A percentile compares a stretch with the other conserved stretches of the same genome.
Conservation (phyloP, 2,888 invertebrate genomes). For the Agrilus biguttatus region DNA sequence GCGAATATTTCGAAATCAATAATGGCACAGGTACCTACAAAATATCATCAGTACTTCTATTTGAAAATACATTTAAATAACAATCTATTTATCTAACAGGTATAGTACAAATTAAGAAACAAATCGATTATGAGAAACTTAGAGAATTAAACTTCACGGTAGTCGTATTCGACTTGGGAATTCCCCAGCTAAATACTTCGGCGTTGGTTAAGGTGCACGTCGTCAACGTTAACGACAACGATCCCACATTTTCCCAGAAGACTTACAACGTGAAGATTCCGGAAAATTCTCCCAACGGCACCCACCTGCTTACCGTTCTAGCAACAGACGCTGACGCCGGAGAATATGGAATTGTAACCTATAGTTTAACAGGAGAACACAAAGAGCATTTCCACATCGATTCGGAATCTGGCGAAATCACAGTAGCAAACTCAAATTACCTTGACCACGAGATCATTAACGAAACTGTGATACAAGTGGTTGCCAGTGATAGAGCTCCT, state of each 20-base stretch:
- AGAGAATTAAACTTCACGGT: slow-evolving; percentile 66
- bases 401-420: slow-evolving; percentile 56
- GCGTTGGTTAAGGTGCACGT: slow-evolving; percentile 66
- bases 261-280: slow-evolving; percentile 56
- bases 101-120: slow-evolving; percentile 57
- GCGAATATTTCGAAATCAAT: slow-evolving; percentile 66
- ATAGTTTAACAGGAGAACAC: slow-evolving; percentile 61
- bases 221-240: slow-evolving; percentile 76
- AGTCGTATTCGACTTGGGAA: slow-evolving; percentile 72
- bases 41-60: background rate
- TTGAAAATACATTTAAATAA: background rate
- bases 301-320: slow-evolving; percentile 54
- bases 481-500: slow-evolving; percentile 70
- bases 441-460: slow-evolving; percentile 65
- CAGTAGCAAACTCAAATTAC: slow-evolving; percentile 52
- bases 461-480: slow-evolving; percentile 59
- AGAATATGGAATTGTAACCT: slow-evolving; percentile 61
- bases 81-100: slow-evolving; percentile 32
- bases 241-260: slow-evolving; percentile 57
- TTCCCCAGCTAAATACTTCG: slow-evolving; percentile 65
- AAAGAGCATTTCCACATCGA: slow-evolving; percentile 61
- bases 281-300: slow-evolving; percentile 64
- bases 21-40: slow-evolving; percentile 52
- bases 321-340: slow-evolving; percentile 71
- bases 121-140: slow-evolving; percentile 72